A percentile compares a stretch with the other conserved stretches of the same genome.
Evolutionary conservation across 2,797 vertebrate species (phyloP).

Genomic region (Delichon dasypus): DNA sequence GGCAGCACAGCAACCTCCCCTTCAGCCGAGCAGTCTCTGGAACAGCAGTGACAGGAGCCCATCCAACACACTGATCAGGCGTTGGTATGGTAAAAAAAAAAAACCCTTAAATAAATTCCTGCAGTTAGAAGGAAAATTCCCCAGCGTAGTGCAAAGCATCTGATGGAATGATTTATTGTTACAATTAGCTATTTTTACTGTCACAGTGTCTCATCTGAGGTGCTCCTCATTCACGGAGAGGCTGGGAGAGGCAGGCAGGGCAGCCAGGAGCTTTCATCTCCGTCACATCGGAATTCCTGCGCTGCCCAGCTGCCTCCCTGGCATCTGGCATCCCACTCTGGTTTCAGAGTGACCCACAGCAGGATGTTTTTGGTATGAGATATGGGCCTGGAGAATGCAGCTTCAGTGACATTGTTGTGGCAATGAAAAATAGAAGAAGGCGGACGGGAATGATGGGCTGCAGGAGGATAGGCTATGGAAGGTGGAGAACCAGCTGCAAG

Average conservation of each 20-base stretch:
- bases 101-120: neutral
- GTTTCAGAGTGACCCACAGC: neutral
- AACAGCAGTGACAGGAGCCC: neutral
- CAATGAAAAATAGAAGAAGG: neutral
- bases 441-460: neutral
- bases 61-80: neutral
- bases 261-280: neutral
- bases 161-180: neutral
- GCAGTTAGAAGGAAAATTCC: neutral
- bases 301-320: neutral
- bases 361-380: neutral
- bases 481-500: slow-evolving; percentile 19
- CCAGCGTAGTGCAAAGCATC: neutral
- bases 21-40: neutral
- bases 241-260: neutral
- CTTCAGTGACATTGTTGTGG: slow-evolving; percentile 2
- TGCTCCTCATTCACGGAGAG: neutral
- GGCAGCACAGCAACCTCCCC: neutral
- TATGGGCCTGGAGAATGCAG: neutral
- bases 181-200: slow-evolving; percentile 5
- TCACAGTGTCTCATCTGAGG: neutral
- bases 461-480: neutral
- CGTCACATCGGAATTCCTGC: neutral
- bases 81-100: neutral
- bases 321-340: neutral